Evolutionary conservation across 2,888 invertebrate genomes (phyloP).

Genomic region (Chloroclysta siterata): DNA sequence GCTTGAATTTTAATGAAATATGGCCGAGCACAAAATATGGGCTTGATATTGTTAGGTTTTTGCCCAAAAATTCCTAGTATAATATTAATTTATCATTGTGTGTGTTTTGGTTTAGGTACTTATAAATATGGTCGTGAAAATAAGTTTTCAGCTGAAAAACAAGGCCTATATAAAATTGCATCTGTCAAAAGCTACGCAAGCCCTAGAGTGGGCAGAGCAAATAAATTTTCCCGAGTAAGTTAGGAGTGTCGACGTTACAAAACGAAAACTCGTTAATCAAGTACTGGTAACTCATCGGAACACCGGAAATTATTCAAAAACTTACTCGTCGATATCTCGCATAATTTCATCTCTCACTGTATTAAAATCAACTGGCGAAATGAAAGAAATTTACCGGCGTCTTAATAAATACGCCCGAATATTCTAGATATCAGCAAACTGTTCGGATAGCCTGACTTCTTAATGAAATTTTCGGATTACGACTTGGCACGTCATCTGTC

Average conservation of each 20-base stretch:
- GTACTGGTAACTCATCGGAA: constrained; percentile 51
- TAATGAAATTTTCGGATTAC: constrained; percentile 85
- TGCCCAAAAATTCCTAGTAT: not conserved
- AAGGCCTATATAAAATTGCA: too few species aligned
- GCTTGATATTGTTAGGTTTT: not conserved
- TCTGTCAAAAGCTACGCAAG: too few species aligned
- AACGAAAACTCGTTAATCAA: constrained; percentile 50
- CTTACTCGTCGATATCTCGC: constrained; percentile 55
- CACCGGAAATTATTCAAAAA: constrained; percentile 49
- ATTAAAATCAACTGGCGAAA: constrained; percentile 70
- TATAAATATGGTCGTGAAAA: too few species aligned
- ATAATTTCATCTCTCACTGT: constrained; percentile 68
- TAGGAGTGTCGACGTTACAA: constrained; percentile 37
- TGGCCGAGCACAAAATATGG: constrained; percentile 18
- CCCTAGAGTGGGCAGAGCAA: not conserved
- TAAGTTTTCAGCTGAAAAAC: too few species aligned
- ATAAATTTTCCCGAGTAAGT: constrained; percentile 28
- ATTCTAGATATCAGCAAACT: constrained; percentile 80
- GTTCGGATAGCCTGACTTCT: constrained; percentile 79
- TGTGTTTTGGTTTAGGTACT: not conserved
- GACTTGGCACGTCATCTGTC: constrained; percentile 62
- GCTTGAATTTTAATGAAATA: constrained; percentile 42
- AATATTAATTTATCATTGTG: not conserved
- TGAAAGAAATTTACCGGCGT: constrained; percentile 70
- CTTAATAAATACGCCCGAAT: constrained; percentile 77